Evolutionary conservation across 2,113 vertebrate genomes (phyloP).

Genomic region (Sceloporus undulatus): DNA sequence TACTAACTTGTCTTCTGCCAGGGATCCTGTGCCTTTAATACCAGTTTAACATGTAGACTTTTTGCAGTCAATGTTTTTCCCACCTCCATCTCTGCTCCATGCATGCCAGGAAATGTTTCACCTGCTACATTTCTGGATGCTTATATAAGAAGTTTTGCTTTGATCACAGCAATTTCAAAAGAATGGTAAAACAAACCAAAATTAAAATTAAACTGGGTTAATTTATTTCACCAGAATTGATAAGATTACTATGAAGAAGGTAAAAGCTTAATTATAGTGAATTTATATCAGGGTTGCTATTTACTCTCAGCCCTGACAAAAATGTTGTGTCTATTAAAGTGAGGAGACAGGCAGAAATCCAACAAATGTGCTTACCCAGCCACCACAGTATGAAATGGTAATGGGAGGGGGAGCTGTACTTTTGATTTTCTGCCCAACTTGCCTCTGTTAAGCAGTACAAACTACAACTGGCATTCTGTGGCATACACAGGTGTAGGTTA

Average conservation of each 20-base stretch:
- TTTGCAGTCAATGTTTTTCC: not conserved
- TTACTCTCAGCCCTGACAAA: not conserved
- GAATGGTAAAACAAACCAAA: not conserved
- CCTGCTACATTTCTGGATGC: conserved; percentile 13
- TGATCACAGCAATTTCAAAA: conserved; percentile 20
- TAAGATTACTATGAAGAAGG: not conserved
- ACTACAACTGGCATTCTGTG: too few species aligned
- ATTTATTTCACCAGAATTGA: too few species aligned
- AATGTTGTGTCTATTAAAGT: not conserved
- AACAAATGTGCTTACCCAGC: not conserved
- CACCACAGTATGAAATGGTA: not conserved
- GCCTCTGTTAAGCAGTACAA: not conserved
- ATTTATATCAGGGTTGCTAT: not conserved
- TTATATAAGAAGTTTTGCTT: conserved; percentile 28
- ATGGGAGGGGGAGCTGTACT: not conserved
- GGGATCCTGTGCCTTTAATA: not conserved
- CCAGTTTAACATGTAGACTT: not conserved
- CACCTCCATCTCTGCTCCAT: not conserved
- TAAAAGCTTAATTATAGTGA: not conserved
- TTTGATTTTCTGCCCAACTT: not conserved
- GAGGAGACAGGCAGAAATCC: not conserved
- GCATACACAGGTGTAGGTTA: too few species aligned
- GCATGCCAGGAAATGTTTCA: not conserved
- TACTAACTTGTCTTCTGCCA: not conserved
- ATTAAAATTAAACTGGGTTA: not conserved